Evolutionary conservation across 2,888 invertebrate genomes (phyloP), one percentile per base, ranked within the genome.

Genomic region (Syrista parreyssii): DNA sequence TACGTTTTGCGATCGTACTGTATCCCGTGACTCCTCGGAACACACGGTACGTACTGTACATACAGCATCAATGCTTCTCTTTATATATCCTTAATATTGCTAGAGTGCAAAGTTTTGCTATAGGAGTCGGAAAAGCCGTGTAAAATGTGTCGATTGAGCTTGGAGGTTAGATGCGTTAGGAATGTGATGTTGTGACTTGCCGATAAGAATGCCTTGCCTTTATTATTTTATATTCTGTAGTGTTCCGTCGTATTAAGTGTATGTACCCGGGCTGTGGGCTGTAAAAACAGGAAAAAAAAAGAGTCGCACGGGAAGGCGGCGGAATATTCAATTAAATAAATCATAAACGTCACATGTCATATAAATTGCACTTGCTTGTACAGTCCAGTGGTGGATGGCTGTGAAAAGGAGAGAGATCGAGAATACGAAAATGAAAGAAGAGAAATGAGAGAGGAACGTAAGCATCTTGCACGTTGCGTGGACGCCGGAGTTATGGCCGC

Each of bases 401-500:
- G 55, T 1, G 55, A 55, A 23, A 23, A 55, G 55, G 55, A 55
- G 55, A 23, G 23, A 55, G 55, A 55, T 23, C 15, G 23, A 55
- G 55, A 55, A 55, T 55, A 23, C 23, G 2, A 23, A 6, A 55
- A 23, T 2, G 55, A 55, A 55, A 23, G 74, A 11, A 71, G 75
- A 79, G 68, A 74, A 34, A 40, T 36, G 33, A 32, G 40, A 75
- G 30, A 68, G 31, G 76, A 55, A 73, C 75, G 68, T 36, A 72
- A 69, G 55, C 73, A 34, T 33, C 74, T 36, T 77, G 76, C 71
- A 12, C 73, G 73, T 73, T 78, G 79, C 71, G 78, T 75, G 82
- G 80, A 87, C 87, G 86, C 23, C 87, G 84, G 84, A 89, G 88
- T 89, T 89, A 89, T 88, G 86, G 86, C 84, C 87, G 85, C 89